Evolutionary conservation across 2,113 vertebrate genomes (phyloP).

Genomic region (Sclerurus mexicanus): DNA sequence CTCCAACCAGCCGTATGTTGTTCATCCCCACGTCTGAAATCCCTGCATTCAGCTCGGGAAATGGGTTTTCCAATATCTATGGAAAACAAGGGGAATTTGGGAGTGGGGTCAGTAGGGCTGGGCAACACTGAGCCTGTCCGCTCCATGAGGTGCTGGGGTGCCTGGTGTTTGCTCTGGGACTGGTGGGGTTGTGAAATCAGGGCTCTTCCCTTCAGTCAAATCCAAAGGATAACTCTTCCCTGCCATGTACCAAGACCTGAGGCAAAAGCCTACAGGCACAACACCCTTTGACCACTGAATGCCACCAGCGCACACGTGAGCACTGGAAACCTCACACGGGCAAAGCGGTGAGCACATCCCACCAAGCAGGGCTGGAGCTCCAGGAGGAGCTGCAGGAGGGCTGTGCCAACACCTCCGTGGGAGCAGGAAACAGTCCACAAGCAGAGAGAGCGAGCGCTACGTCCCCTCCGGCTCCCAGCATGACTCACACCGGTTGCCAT

Average conservation of each 20-base stretch:
- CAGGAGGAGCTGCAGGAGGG: not conserved
- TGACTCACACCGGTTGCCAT: not conserved
- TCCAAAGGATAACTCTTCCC: not conserved
- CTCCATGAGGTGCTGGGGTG: not conserved
- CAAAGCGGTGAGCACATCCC: not conserved
- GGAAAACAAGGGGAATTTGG: not conserved
- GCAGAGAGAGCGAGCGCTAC: not conserved
- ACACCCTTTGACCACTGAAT: fast-evolving
- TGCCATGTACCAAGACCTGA: not conserved
- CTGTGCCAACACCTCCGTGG: not conserved
- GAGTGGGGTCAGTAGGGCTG: not conserved
- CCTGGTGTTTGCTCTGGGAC: not conserved
- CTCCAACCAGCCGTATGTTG: not conserved
- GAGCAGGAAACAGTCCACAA: not conserved
- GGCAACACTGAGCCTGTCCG: not conserved
- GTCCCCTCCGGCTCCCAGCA: not conserved
- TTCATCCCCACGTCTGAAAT: not conserved
- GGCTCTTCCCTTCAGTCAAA: not conserved
- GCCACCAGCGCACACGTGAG: fast-evolving
- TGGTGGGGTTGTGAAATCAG: fast-evolving
- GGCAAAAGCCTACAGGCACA: fast-evolving
- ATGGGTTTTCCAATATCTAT: not conserved
- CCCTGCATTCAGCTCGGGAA: not conserved
- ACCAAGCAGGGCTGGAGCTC: not conserved
- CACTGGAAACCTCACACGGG: not conserved